Base-by-base conservation (phyloP, 1,140 invertebrate genomes). In the Drosophila mauritiana region DNA sequence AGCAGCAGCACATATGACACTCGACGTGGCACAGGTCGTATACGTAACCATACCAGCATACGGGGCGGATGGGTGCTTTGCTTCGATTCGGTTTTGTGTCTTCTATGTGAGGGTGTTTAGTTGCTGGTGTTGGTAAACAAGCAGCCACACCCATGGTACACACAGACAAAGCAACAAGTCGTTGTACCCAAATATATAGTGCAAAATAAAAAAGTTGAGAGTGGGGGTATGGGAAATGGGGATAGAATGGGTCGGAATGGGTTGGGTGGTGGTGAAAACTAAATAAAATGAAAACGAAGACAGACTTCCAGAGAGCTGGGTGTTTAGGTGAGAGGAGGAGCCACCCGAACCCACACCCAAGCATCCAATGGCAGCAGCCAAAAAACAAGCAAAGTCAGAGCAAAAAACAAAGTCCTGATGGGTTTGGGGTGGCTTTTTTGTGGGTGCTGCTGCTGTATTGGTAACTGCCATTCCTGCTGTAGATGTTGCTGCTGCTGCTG, bases 111-210 rank as follows among this genome's bases (percentile, higher is more conserved):
- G 27, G 36, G 34, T 46, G 58, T 34, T 37, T 61, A 20, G 52
- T 17, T 61, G 58, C 58, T 53, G 65, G 63, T 65, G 59, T 64
- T 51, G 64, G 64, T 68, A 68, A 68, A 68, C 53, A 64, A 67
- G 68, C 75, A 70, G 77, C 83, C 83, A 86, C 83, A 88, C 83
- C 83, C 83, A 88, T 72, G 55, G 12, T 55, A 54, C 61, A 62
- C 54, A 85, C 49, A 68, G 64, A 81, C 82, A 88, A 88, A 79
- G 84, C 84, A 89, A 89, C 84, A 89, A 89, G 84, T 89, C 84
- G 84, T 89, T 89, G 84, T 89, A 89, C 84, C 84, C 85, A 61
- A 89, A 89, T 84, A 89, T 80, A 89, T 84, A 80, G 67, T 69
- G 46, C 51, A 80, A 49, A 59, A 49, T 55, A 80, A 56, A 62